These are phyloP conservation scores for Mythimna vitellina DNA, from an alignment of 2,888 invertebrate species.

Conservation along the genomic window DNA sequence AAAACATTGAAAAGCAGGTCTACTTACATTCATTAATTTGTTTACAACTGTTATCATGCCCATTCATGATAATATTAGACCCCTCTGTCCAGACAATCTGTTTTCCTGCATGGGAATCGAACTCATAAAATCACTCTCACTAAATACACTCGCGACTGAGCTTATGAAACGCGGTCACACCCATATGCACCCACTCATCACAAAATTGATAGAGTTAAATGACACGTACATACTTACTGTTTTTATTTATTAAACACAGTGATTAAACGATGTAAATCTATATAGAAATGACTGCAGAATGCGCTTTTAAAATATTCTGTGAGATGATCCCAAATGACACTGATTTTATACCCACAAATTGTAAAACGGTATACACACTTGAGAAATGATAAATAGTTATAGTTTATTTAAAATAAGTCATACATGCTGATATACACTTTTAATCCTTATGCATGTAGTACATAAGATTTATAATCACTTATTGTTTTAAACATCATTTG, in stretches of 20 bases:
- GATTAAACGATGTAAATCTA: not conserved
- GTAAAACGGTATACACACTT: not conserved
- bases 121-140: not conserved
- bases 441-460: not conserved
- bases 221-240: not conserved
- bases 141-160: too few species aligned
- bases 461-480: too few species aligned
- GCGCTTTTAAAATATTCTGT: not conserved
- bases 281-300: too few species aligned
- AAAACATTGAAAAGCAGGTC: not conserved
- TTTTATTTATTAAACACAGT: not conserved
- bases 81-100: not conserved
- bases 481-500: too few species aligned
- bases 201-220: not conserved
- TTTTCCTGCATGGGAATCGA: not conserved
- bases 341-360: not conserved
- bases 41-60: not conserved
- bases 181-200: not conserved
- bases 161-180: too few species aligned
- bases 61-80: not conserved
- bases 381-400: not conserved
- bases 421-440: not conserved
- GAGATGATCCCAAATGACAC: not conserved
- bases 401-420: not conserved
- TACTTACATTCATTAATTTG: not conserved